Evolutionary conservation across 2,113 vertebrate species (phyloP), one percentile per base, ranked within the genome.

Genomic region (Manacus vitellinus): DNA sequence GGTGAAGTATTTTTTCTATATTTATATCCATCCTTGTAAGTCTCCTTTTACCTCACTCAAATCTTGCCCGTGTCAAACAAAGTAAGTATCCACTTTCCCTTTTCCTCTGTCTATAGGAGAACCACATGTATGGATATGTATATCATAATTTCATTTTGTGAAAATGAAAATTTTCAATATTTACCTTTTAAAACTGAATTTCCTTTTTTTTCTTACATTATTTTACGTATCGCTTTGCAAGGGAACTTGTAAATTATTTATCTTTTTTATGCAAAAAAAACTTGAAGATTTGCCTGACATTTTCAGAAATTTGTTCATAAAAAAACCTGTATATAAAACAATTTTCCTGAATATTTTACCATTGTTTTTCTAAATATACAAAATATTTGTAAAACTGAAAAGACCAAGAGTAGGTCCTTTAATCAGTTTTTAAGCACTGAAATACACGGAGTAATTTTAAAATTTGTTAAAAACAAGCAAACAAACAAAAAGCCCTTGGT

Each of bases 291-390:
- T 78, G 2, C 14, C 35, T 92, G 33, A 23, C 2, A 0, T 63
- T 89, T 75, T 55, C 44, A 73, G n/a, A 88, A 78, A 76, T 73
- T 20, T 54, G 2, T 54, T 85, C 8, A 67, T 37, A 41, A 72
- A 75, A 41, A 3, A 4, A 0, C 0, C 4, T 33, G 3, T 31
- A 67, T 59, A 67, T 43, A 52, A 78, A 82, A 31, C 5, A 73
- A 21, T 58, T 73, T 74, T 81, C 18, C 24, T 7, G 51, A 68
- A 52, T 27, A 46, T 20, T 58, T 18, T 6, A 44, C 20, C 10
- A 47, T 23, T 25, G 2, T 61, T 88, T 82, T 81, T 47, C 4
- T 59, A 66, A 55, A 43, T 23, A 67, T 30, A 43, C 7, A 67
- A 61, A 1, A 31, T 13, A 16, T 18, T 67, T 85, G 28, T 72